phyloP scores from a whole-genome alignment of 2,888 invertebrate genomes.

The Pristionchus exspectatus region DNA sequence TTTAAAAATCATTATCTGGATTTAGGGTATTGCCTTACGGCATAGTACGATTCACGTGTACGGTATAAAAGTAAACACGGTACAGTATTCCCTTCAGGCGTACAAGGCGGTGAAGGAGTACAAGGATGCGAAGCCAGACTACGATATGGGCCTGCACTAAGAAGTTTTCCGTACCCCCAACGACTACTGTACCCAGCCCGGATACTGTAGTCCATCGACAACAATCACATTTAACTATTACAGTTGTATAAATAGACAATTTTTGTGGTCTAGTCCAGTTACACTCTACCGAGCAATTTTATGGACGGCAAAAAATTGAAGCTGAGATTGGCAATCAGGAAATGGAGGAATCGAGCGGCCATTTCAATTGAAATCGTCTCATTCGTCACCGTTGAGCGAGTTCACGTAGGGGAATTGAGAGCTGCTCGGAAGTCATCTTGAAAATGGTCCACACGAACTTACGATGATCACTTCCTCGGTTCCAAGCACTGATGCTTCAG shows the following conservation, averaged over 20 bases:
- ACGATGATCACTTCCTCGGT: no score
- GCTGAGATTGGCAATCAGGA: neutral
- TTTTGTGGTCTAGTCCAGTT: neutral
- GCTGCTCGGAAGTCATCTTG: neutral
- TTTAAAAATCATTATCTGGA: neutral
- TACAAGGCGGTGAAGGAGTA: conserved; percentile 47
- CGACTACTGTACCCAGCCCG: neutral
- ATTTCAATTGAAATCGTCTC: neutral
- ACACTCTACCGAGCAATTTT: no score
- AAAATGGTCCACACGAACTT: neutral
- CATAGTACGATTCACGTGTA: no score
- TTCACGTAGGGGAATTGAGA: neutral
- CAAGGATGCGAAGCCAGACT: conserved; percentile 47
- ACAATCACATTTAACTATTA: neutral
- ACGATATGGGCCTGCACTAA: conserved; percentile 40
- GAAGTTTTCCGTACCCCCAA: neutral
- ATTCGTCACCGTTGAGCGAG: neutral
- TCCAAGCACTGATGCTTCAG: neutral
- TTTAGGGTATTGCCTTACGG: neutral
- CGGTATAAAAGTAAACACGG: no score
- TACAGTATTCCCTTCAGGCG: neutral
- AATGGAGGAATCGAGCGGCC: neutral
- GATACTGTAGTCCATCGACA: neutral
- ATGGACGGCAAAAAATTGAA: neutral
- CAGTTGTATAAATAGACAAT: neutral